Conservation (phyloP, 1,140 invertebrate species). For the Leptopilina clavipes region DNA sequence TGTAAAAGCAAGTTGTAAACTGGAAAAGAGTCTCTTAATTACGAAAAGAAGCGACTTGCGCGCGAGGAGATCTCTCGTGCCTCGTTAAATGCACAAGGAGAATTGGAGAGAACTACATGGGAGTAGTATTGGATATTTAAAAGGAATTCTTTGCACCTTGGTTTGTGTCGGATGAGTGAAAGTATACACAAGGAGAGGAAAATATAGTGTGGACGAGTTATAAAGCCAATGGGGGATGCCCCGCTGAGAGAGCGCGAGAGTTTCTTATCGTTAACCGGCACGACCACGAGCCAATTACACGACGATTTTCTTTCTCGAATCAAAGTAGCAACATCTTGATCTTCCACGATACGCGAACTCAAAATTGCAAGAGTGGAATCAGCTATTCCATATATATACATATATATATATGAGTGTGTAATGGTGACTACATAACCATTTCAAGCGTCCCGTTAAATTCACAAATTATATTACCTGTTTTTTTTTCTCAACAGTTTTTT, state of each 20-base stretch:
- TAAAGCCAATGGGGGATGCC: background rate
- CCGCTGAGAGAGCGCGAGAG: conserved; percentile 17
- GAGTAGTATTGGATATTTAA: conserved; percentile 44
- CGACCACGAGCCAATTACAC: conserved; percentile 23
- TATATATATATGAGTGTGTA: too few relatives aligned
- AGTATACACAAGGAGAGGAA: background rate
- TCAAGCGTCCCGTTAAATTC: conserved; percentile 5
- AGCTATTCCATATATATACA: background rate
- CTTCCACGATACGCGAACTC: background rate
- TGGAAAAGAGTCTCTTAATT: conserved; percentile 57
- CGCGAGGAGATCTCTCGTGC: conserved; percentile 54
- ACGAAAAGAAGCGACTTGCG: conserved; percentile 41
- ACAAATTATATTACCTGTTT: conserved; percentile 2
- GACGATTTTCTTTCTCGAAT: conserved; percentile 29
- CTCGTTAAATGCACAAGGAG: conserved; percentile 59
- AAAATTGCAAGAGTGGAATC: conserved; percentile 2
- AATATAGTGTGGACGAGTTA: conserved; percentile 16
- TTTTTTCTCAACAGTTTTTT: background rate
- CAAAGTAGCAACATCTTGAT: conserved; percentile 30
- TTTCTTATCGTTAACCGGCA: conserved; percentile 14
- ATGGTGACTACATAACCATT: conserved; percentile 14
- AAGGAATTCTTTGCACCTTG: conserved; percentile 49
- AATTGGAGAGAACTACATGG: conserved; percentile 38
- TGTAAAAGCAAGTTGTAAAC: conserved; percentile 47
- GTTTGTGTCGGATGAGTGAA: background rate